Evolutionary conservation across 2,888 invertebrate species (phyloP).

Genomic region (Cephonodes hylas): DNA sequence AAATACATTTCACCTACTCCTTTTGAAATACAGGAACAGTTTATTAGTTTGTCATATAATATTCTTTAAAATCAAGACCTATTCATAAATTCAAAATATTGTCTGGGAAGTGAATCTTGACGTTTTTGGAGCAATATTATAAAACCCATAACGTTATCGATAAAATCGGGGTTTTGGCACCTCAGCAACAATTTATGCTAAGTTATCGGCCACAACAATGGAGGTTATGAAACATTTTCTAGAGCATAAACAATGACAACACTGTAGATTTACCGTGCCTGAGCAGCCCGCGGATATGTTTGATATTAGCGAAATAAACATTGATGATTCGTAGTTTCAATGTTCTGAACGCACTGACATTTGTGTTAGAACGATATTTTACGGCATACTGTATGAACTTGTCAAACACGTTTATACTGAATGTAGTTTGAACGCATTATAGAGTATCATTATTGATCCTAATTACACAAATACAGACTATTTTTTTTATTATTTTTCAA

Average conservation of each 20-base stretch:
- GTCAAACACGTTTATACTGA: neutral
- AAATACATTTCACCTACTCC: too few relatives aligned
- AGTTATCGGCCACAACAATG: neutral
- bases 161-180: neutral
- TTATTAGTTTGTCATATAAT: too few relatives aligned
- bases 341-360: slow-evolving; percentile 34
- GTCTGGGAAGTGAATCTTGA: neutral
- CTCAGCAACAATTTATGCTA: neutral
- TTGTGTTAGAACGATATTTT: slow-evolving; percentile 13
- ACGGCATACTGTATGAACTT: neutral
- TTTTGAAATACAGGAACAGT: too few relatives aligned
- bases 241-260: slow-evolving; percentile 17
- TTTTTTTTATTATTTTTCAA: too few relatives aligned
- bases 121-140: neutral
- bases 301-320: slow-evolving; percentile 73
- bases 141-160: neutral
- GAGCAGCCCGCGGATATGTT: slow-evolving; percentile 62
- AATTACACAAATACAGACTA: too few relatives aligned
- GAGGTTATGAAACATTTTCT: slow-evolving; percentile 4
- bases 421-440: neutral
- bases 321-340: slow-evolving; percentile 63
- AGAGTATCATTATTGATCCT: too few relatives aligned
- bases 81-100: too few relatives aligned
- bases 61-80: too few relatives aligned
- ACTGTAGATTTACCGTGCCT: slow-evolving; percentile 39